A percentile compares a stretch with the other conserved stretches of the same genome.
These are phyloP conservation scores for Aptenodytes patagonicus DNA, from an alignment of 2,113 vertebrate genomes.

Conservation along the genomic window DNA sequence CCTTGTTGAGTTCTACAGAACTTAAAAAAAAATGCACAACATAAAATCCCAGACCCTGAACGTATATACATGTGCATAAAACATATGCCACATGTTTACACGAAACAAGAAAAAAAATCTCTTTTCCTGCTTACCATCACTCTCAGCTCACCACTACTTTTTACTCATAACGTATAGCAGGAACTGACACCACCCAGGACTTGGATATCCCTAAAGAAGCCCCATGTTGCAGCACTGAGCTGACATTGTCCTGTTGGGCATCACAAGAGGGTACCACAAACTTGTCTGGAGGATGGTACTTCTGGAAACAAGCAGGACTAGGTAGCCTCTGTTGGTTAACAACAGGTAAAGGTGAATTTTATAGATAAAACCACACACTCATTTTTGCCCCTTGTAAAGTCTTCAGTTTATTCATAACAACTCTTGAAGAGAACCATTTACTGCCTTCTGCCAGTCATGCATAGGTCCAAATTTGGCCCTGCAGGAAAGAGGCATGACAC, in stretches of 20 bases:
- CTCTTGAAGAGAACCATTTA: neutral
- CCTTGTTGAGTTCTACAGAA: neutral
- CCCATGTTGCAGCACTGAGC: neutral
- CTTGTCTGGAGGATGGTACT: neutral
- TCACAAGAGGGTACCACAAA: neutral
- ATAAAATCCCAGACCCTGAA: neutral
- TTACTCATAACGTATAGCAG: neutral
- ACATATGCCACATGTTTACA: neutral
- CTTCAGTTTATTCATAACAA: neutral
- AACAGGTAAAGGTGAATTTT: neutral
- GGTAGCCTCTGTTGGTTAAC: neutral
- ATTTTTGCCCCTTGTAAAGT: rapidly evolving
- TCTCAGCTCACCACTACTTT: neutral
- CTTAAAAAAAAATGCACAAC: neutral
- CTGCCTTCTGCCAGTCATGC: neutral
- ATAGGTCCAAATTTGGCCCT: neutral
- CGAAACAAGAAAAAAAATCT: rapidly evolving
- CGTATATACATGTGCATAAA: neutral
- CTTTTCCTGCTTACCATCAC: neutral
- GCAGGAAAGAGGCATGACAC: neutral
- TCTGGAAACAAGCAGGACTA: neutral
- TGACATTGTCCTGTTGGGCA: neutral
- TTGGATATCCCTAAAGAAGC: neutral
- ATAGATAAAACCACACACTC: neutral
- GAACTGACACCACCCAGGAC: neutral